phyloP scores from a whole-genome alignment of 1,140 invertebrate species.

The Triops cancriformis region DNA sequence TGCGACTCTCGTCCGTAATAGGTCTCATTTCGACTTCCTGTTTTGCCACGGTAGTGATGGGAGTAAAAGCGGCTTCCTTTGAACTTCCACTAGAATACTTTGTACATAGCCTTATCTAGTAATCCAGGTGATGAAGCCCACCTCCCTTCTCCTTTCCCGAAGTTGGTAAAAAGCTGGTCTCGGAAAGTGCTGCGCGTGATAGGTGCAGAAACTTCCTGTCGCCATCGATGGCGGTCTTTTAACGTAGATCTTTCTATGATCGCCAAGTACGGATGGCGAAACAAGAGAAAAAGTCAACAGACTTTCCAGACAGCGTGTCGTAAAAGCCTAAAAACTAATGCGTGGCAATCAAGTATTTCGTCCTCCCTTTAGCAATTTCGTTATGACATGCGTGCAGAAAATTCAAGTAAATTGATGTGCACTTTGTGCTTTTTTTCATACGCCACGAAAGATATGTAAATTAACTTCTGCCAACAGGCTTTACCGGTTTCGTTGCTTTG shows the following conservation, averaged over 20 bases:
- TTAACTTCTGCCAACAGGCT: neutral
- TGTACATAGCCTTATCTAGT: conserved; percentile 5
- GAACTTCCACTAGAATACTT: neutral
- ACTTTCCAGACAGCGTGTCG: neutral
- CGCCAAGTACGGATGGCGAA: neutral
- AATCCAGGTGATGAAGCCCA: neutral
- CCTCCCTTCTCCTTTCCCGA: neutral
- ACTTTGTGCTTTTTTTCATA: neutral
- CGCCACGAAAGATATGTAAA: neutral
- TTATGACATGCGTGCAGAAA: neutral
- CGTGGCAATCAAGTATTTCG: neutral
- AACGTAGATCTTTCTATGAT: neutral
- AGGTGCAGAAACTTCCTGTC: conserved; percentile 13
- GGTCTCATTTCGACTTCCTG: conserved; percentile 8
- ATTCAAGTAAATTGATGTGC: neutral
- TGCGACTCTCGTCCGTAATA: neutral
- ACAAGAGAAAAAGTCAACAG: neutral
- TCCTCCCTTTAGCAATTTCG: neutral
- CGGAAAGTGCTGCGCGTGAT: neutral
- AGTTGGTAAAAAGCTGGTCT: neutral
- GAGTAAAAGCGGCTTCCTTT: neutral
- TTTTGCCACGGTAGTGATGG: neutral
- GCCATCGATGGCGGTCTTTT: neutral
- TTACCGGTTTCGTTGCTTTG: neutral
- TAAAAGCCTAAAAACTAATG: conserved; percentile 7